Conservation (phyloP, 2,888 invertebrate species). For the Caenorhabditis drosophilae region DNA sequence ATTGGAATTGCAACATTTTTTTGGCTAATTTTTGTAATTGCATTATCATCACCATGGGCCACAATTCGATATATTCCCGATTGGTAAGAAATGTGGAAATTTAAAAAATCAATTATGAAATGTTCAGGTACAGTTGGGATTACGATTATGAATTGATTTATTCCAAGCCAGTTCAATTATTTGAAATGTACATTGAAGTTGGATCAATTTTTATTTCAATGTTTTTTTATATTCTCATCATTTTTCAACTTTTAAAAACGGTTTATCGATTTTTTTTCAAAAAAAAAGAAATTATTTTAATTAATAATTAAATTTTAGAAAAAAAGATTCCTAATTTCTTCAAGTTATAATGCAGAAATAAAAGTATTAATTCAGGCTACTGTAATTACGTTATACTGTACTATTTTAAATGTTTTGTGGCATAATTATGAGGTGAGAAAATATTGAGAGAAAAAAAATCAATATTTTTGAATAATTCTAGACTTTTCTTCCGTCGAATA, state of each 20-base stretch:
- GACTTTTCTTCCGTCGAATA: conserved; percentile 47
- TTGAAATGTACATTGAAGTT: conserved; percentile 59
- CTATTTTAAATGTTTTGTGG: conserved; percentile 57
- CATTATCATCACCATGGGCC: conserved; percentile 51
- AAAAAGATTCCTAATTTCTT: conserved; percentile 37
- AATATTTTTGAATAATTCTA: conserved; percentile 14
- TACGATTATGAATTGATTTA: conserved; percentile 45
- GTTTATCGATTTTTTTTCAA: conserved; percentile 12
- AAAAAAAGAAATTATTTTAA: background rate
- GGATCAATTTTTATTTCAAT: conserved; percentile 55
- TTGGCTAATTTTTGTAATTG: conserved; percentile 41
- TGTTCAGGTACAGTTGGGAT: conserved; percentile 50
- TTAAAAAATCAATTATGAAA: background rate
- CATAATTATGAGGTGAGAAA: conserved; percentile 52
- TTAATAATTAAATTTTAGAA: conserved; percentile 39
- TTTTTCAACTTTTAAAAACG: conserved; percentile 46
- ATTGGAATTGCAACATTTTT: conserved; percentile 27
- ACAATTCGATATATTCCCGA: conserved; percentile 53
- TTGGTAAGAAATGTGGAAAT: conserved; percentile 17
- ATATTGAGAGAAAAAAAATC: background rate
- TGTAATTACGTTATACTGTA: conserved; percentile 60
- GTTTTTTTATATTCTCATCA: conserved; percentile 51
- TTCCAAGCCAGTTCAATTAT: conserved; percentile 43
- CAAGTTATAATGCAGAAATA: conserved; percentile 51
- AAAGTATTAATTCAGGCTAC: conserved; percentile 59